Evolutionary conservation across 2,113 vertebrate genomes (phyloP), one percentile per base, ranked within the genome.

Genomic region (Pygoscelis antarcticus): DNA sequence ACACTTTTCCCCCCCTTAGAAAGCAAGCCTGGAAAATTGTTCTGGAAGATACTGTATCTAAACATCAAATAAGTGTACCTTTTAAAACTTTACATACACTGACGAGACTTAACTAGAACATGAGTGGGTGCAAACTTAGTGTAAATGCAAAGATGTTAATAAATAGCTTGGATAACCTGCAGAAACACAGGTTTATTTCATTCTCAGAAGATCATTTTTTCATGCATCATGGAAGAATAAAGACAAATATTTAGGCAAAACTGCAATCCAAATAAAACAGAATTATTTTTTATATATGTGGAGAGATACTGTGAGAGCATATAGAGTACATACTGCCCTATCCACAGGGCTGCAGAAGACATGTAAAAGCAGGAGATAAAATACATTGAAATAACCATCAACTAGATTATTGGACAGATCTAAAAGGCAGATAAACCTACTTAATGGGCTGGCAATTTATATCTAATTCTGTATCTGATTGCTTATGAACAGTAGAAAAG

Each of bases 161-260:
- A 93, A 93, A 77, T 70, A 77, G 6, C 14, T 96, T 84, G 71
- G 74, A 66, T 76, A 84, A 71, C 70, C 79, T 86, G 46, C 18
- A 92, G 30, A 86, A 80, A 77, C 85, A 34, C 62, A 96, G 51
- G 27, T 76, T 96, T 94, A 54, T 92, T 96, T 96, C 89, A 84
- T 49, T 61, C 18, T 77, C 62, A 54, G 70, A 66, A 77, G 51
- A 92, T 75, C 30, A 47, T 38, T 92, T 90, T 94, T 95, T 90
- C 69, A 78, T 25, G 22, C 61, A 51, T 80, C 79, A 92, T 88
- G 72, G 52, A 81, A 90, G 80, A 96, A 91, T 65, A 95, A 90
- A 85, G 61, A 88, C 46, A 93, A 78, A 90, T 80, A 70, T 85
- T 97, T 95, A 87, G 79, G 61, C 26, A 90, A 81, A 58, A 49